Evolutionary conservation across 2,888 invertebrate genomes (phyloP).

Genomic region (Hyppa rectilinea): DNA sequence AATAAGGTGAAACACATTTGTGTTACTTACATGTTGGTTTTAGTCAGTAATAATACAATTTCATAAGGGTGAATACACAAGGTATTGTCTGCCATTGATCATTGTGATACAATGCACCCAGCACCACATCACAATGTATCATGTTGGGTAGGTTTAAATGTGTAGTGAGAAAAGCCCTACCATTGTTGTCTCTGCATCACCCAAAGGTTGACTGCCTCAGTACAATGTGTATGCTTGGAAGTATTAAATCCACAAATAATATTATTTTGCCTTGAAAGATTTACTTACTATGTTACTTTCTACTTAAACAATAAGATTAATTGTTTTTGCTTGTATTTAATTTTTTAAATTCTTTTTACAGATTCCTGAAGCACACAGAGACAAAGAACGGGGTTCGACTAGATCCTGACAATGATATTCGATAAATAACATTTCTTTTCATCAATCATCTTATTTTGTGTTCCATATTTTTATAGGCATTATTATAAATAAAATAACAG

Average conservation of each 20-base stretch:
- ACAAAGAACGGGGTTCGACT: constrained; percentile 48
- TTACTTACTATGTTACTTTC: neutral
- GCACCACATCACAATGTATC: too few relatives aligned
- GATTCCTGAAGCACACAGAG: constrained; percentile 63
- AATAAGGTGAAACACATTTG: constrained; percentile 70
- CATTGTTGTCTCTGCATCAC: neutral
- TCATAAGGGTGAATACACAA: neutral
- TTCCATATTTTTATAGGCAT: constrained; percentile 25
- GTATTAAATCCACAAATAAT: neutral
- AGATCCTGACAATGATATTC: constrained; percentile 58
- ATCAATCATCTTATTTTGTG: constrained; percentile 27
- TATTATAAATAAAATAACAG: constrained; percentile 54
- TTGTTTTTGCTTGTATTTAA: too few relatives aligned
- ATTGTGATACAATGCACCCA: neutral
- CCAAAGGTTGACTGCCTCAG: neutral
- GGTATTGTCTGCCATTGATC: neutral
- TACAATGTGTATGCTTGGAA: neutral
- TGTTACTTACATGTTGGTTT: neutral
- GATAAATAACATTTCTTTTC: constrained; percentile 11
- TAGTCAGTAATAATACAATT: neutral
- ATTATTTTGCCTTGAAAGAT: neutral
- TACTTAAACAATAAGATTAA: too few relatives aligned
- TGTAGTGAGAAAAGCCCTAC: neutral
- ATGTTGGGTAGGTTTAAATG: neutral
- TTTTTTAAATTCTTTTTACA: constrained; percentile 68